phyloP scores from a whole-genome alignment of 2,888 invertebrate genomes.

The Sarcophaga variegata region DNA sequence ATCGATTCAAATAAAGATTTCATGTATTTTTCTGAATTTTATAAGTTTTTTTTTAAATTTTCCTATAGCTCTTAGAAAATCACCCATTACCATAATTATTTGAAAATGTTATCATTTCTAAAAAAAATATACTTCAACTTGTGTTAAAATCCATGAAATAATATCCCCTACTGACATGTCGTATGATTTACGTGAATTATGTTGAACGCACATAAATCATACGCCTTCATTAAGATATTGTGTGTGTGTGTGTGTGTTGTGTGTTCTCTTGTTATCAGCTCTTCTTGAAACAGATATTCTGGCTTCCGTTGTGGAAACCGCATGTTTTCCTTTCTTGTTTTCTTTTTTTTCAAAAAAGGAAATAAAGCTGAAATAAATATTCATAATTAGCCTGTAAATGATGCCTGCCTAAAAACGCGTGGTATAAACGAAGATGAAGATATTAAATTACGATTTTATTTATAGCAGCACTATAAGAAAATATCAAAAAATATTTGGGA shows the following conservation, averaged over 20 bases:
- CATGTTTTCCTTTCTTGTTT: neutral
- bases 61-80: no score
- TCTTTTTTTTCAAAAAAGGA: neutral
- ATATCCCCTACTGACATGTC: neutral
- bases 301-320: neutral
- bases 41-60: no score
- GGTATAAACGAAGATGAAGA: neutral
- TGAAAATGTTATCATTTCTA: no score
- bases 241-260: no score
- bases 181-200: neutral
- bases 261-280: neutral
- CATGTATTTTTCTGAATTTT: no score
- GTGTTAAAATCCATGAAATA: no score
- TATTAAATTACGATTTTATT: slow-evolving; percentile 38
- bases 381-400: slow-evolving; percentile 45
- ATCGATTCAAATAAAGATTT: no score
- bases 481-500: neutral
- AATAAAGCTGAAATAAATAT: slow-evolving; percentile 26
- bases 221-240: slow-evolving; percentile 2
- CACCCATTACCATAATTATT: no score
- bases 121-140: no score
- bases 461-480: neutral
- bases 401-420: no score
- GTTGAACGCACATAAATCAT: slow-evolving; percentile 44
- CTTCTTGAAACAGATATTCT: neutral